Base-by-base conservation (phyloP, 2,888 invertebrate genomes). In the Sesia apiformis region DNA sequence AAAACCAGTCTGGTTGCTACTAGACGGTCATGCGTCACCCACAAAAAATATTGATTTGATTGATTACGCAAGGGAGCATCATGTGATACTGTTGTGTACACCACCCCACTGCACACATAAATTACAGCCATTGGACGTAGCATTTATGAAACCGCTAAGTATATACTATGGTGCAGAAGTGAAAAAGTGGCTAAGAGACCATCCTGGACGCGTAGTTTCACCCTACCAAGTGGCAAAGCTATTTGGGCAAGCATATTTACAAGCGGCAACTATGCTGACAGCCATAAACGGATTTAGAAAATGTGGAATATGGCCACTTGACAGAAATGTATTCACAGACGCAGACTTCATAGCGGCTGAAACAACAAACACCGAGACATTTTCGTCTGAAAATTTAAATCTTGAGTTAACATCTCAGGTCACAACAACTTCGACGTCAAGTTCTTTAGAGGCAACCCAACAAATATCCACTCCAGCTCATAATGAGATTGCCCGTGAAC, bases 31-130 rank as follows among this genome's bases (percentile, higher is more conserved):
- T 55, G 53, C 52, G 39, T 55, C 55, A 3, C 55, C 51, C 40
- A 67, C 53, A 49, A 55, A 57, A 55, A 57, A 57, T 52, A 52
- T 72, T 38, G 63, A 67, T 40, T 53, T 66, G 4, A 60, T 80
- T 8, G 61, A 64, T 50, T 67, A 55, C 55, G 72, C 69, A 23
- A 63, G 70, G 56, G 62, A 69, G 54, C 63, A 72, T 59, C 64
- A 66, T 38, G 63, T 74, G 38, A 60, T 70, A 42, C 54, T 80
- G 38, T 56, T 78, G 38, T 74, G 69, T 54, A 61, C 75, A 40
- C 76, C 76, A 39, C 73, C 75, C 38, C 76, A 67, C 53, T 64
- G 63, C 51, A 68, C 64, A 38, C 63, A 70, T 53, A 73, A n/a
- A n/a, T n/a, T n/a, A n/a, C n/a, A n/a, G n/a, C n/a, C n/a, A n/a